These are phyloP conservation scores for Acleris literana DNA, from an alignment of 2,888 invertebrate genomes.

Conservation along the genomic window DNA sequence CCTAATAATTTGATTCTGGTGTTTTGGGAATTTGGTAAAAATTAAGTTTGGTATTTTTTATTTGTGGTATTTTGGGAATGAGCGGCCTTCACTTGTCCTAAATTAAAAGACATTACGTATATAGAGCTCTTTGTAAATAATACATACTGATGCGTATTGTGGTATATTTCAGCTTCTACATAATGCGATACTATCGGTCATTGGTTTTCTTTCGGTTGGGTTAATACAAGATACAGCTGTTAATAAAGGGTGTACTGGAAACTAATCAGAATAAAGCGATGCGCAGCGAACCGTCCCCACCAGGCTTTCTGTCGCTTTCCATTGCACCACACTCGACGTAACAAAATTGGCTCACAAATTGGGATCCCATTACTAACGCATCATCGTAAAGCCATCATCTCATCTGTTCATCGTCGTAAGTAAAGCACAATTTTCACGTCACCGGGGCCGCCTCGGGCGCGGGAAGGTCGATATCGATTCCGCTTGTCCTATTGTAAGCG, in stretches of 20 bases:
- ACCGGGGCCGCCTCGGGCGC: conserved; percentile 55
- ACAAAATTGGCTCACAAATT: conserved; percentile 82
- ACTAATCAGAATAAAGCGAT: conserved; percentile 75
- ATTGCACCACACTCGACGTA: conserved; percentile 80
- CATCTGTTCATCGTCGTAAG: conserved; percentile 79
- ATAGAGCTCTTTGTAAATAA: conserved; percentile 44
- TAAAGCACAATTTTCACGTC: conserved; percentile 65
- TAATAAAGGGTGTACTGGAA: conserved; percentile 80
- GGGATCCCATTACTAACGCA: conserved; percentile 83
- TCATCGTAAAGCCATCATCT: conserved; percentile 79
- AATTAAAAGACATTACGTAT: conserved; percentile 52
- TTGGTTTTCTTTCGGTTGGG: conserved; percentile 84
- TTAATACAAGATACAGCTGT: conserved; percentile 84
- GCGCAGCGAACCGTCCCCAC: conserved; percentile 68
- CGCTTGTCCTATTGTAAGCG: conserved; percentile 24
- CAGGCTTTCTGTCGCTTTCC: conserved; percentile 82
- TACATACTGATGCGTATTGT: conserved; percentile 74
- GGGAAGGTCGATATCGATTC: conserved; percentile 43
- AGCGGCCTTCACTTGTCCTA: conserved; percentile 42
- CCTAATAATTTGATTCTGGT: no score
- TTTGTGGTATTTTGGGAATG: no score
- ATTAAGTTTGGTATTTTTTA: no score
- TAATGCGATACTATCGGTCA: conserved; percentile 80
- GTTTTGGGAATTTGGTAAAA: no score
- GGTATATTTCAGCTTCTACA: conserved; percentile 82